phyloP scores from a whole-genome alignment of 2,113 vertebrate genomes.

The Ciconia boyciana region DNA sequence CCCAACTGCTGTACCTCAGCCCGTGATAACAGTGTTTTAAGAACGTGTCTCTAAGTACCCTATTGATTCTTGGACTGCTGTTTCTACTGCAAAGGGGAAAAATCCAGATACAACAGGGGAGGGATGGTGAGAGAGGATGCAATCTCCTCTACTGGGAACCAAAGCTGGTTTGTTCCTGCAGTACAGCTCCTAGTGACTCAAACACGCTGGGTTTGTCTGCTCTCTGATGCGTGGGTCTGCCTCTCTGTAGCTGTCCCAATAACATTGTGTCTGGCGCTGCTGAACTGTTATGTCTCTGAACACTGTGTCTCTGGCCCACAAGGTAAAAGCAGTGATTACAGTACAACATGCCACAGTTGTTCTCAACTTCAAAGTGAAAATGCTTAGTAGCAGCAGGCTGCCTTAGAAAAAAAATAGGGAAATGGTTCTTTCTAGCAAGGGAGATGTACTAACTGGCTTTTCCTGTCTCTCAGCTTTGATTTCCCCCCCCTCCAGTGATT shows the following conservation, averaged over 20 bases:
- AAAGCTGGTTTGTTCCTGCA: not conserved
- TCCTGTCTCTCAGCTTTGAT: conserved; percentile 47
- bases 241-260: conserved; percentile 9
- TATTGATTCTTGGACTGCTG: not conserved
- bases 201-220: not conserved
- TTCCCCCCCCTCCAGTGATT: not conserved
- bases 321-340: conserved; percentile 5
- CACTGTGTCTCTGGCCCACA: not conserved
- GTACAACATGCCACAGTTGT: not conserved
- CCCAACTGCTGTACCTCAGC: not conserved
- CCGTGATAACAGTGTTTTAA: not conserved
- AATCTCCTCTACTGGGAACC: not conserved
- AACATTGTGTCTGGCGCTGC: not conserved
- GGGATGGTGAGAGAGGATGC: not conserved
- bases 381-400: not conserved
- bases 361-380: conserved; percentile 12
- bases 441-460: conserved; percentile 28
- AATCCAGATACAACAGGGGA: not conserved
- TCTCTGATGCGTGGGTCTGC: not conserved
- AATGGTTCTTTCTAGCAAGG: conserved; percentile 13
- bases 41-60: not conserved
- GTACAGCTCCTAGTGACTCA: conserved; percentile 3
- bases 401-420: conserved; percentile 5
- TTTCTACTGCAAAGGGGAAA: not conserved
- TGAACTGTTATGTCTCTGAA: conserved; percentile 36